These are phyloP conservation scores for Antennarius striatus DNA, from an alignment of 2,113 vertebrate genomes.

Conservation along the genomic window DNA sequence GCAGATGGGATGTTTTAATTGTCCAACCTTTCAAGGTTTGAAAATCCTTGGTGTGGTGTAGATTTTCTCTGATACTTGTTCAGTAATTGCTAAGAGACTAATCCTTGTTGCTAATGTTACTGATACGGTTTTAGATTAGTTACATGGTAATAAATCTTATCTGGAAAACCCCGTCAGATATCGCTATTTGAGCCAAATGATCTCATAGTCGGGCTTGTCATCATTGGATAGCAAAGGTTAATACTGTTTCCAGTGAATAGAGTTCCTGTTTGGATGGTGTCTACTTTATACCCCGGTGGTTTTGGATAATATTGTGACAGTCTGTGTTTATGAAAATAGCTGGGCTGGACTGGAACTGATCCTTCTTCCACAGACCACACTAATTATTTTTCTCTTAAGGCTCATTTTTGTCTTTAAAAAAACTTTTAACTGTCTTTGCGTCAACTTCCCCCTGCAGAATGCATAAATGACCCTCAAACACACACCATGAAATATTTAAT, in stretches of 20 bases:
- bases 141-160: constrained; percentile 65
- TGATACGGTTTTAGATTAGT: constrained; percentile 63
- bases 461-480: constrained; percentile 33
- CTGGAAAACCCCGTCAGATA: constrained; percentile 34
- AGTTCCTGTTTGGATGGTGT: constrained; percentile 62
- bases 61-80: constrained; percentile 50
- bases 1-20: constrained; percentile 3
- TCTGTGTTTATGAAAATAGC: constrained; percentile 51
- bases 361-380: neutral
- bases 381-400: constrained; percentile 9
- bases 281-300: constrained; percentile 22
- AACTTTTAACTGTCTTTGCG: constrained; percentile 6
- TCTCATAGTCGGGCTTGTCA: constrained; percentile 50
- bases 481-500: constrained; percentile 54
- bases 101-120: constrained; percentile 57
- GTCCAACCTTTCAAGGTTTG: constrained; percentile 34
- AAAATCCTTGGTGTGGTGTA: constrained; percentile 51
- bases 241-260: constrained; percentile 45
- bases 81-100: constrained; percentile 64
- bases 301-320: constrained; percentile 74
- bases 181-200: constrained; percentile 67
- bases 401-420: constrained; percentile 2
- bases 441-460: constrained; percentile 4
- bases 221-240: constrained; percentile 59
- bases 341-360: neutral